phyloP scores from a whole-genome alignment of 2,797 vertebrate species.

The Esox lucius region DNA sequence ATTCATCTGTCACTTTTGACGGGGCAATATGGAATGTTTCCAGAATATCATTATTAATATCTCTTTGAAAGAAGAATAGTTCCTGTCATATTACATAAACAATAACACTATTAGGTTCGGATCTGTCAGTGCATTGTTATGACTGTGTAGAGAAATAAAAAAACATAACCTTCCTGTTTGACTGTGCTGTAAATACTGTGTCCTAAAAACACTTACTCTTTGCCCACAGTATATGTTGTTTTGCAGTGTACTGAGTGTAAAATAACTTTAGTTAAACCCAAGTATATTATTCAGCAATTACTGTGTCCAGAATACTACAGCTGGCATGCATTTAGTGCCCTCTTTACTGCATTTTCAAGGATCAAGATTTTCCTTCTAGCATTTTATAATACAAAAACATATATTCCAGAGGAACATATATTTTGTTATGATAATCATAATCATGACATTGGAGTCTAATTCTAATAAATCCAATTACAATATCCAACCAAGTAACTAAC shows the following conservation, averaged over 20 bases:
- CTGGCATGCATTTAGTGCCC: too few species aligned
- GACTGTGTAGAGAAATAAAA: too few species aligned
- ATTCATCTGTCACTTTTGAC: slow-evolving; percentile 39
- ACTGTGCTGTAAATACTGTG: too few species aligned
- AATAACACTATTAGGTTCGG: neutral
- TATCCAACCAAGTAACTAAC: neutral
- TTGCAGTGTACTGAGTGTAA: too few species aligned
- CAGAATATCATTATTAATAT: slow-evolving; percentile 45
- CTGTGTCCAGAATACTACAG: neutral
- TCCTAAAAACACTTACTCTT: too few species aligned
- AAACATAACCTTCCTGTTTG: too few species aligned
- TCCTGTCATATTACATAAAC: slow-evolving; percentile 21
- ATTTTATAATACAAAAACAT: slow-evolving; percentile 6
- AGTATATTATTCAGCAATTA: too few species aligned
- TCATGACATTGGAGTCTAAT: slow-evolving; percentile 20
- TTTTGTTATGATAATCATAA: slow-evolving; percentile 14
- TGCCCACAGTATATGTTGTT: too few species aligned
- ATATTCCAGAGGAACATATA: neutral
- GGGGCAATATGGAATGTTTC: slow-evolving; percentile 41
- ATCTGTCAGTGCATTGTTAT: neutral
- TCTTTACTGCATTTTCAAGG: too few species aligned
- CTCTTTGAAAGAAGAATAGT: slow-evolving; percentile 22
- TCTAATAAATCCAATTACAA: neutral
- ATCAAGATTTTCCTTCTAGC: neutral
- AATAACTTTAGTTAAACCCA: too few species aligned